Evolutionary conservation across 2,113 vertebrate genomes (phyloP).

Genomic region (Blennius ocellaris): DNA sequence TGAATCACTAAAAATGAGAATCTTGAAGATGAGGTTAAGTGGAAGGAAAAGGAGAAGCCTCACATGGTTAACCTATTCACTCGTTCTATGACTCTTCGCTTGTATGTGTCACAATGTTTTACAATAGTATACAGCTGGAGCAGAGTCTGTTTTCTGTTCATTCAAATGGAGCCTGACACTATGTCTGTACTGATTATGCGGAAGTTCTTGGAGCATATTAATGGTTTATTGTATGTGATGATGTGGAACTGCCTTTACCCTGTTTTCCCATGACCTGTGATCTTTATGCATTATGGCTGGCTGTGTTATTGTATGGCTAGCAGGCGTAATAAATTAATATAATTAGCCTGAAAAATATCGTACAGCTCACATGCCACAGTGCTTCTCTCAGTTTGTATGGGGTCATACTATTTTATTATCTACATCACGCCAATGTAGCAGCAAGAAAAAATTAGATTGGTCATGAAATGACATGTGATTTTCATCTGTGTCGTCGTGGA

Average conservation of each 20-base stretch:
- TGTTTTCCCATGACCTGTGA: conserved; percentile 12
- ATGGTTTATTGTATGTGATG: background rate
- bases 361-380: background rate
- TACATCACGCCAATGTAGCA: too few species aligned
- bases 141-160: background rate
- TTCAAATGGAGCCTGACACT: conserved; percentile 12
- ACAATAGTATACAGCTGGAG: background rate
- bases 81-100: background rate
- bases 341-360: background rate
- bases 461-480: too few species aligned
- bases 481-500: too few species aligned
- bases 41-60: background rate
- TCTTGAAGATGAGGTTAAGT: background rate
- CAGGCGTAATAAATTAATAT: conserved; percentile 26
- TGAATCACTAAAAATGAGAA: background rate
- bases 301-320: conserved; percentile 6
- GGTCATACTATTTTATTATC: too few species aligned
- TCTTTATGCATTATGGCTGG: conserved; percentile 5
- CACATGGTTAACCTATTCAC: background rate
- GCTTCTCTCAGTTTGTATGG: too few species aligned
- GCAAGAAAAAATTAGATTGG: too few species aligned
- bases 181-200: conserved; percentile 20
- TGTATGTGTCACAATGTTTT: background rate
- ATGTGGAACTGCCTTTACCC: background rate
- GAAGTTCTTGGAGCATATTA: conserved; percentile 15